phyloP scores from a whole-genome alignment of 2,888 invertebrate genomes.

The Entomobrya proxima region DNA sequence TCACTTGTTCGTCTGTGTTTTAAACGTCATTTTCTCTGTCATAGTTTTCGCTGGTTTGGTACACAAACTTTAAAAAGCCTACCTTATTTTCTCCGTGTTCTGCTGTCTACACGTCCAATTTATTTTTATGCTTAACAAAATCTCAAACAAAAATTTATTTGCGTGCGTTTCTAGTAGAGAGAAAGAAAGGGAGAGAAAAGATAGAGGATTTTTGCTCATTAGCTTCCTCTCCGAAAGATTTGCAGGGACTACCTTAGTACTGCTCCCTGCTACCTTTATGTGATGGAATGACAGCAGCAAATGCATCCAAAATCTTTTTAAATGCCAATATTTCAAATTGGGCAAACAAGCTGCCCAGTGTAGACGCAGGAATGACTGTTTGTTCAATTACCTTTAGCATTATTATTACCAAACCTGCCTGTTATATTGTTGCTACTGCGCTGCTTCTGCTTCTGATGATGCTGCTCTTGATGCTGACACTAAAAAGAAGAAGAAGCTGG shows the following conservation, averaged over 20 bases:
- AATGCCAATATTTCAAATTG: slow-evolving; percentile 28
- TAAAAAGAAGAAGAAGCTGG: slow-evolving; percentile 27
- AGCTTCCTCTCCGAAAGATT: not conserved
- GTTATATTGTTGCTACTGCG: not conserved
- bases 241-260: not conserved
- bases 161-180: not conserved
- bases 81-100: too few relatives aligned
- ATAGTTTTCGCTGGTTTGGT: too few relatives aligned
- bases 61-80: too few relatives aligned
- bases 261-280: not conserved
- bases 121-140: too few relatives aligned
- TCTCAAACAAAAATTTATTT: too few relatives aligned
- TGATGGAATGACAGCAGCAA: too few relatives aligned
- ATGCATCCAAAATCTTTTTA: not conserved
- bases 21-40: too few relatives aligned
- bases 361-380: not conserved
- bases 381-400: slow-evolving; percentile 18
- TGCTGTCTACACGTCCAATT: too few relatives aligned
- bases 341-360: slow-evolving; percentile 9
- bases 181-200: not conserved
- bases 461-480: not conserved
- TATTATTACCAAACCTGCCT: not conserved
- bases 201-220: not conserved
- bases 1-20: too few relatives aligned
- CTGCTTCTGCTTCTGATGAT: not conserved